Evolutionary conservation across 2,113 vertebrate genomes (phyloP).

Genomic region (Rhinolophus ferrumequinum): DNA sequence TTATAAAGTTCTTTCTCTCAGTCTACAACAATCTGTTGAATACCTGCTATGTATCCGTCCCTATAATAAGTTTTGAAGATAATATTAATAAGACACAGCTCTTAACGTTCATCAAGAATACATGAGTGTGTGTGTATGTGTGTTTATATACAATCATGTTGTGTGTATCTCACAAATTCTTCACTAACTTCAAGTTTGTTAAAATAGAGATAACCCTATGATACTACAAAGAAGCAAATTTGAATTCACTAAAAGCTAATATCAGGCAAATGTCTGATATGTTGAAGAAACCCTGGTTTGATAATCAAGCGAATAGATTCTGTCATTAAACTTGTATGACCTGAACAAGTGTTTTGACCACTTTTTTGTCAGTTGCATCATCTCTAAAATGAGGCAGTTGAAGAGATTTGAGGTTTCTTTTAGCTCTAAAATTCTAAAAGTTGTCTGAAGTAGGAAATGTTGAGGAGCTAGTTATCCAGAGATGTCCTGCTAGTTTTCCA

Average conservation of each 20-base stretch:
- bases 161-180: neutral
- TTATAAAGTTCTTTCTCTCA: neutral
- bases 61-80: neutral
- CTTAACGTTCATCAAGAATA: neutral
- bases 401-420: neutral
- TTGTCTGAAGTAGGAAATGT: constrained; percentile 26
- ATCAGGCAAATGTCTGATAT: neutral
- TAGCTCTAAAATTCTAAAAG: constrained; percentile 25
- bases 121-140: neutral
- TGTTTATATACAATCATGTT: neutral
- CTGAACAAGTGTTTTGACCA: neutral
- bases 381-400: neutral
- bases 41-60: neutral
- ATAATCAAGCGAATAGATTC: neutral
- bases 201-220: constrained; percentile 1
- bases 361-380: neutral
- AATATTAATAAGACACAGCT: neutral
- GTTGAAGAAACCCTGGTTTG: neutral
- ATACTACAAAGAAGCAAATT: constrained; percentile 22
- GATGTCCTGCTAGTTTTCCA: neutral
- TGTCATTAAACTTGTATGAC: neutral
- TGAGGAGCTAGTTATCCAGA: neutral
- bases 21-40: neutral
- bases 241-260: neutral
- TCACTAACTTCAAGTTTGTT: constrained; percentile 23